Conservation (phyloP, 2,113 vertebrate genomes). For the Cranoglanis bouderius region DNA sequence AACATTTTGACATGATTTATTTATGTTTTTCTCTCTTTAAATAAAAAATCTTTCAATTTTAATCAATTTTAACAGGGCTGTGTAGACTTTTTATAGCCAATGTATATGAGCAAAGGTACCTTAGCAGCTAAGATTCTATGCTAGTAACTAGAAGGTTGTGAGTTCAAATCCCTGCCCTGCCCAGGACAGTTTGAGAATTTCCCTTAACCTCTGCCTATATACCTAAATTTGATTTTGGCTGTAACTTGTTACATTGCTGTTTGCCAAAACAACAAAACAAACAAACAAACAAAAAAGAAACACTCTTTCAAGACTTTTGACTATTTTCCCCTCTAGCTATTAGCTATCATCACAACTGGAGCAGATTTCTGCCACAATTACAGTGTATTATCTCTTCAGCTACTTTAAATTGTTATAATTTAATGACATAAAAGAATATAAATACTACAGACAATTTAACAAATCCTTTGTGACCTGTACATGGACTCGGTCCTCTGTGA, state of each 20-base stretch:
- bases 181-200: not conserved
- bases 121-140: not conserved
- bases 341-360: not conserved
- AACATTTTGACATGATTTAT: not conserved
- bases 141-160: not conserved
- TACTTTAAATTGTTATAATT: not conserved
- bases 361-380: not conserved
- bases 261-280: not conserved
- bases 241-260: not conserved
- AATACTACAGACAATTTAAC: not conserved
- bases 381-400: not conserved
- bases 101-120: not conserved
- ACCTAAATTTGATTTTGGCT: not conserved
- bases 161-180: not conserved
- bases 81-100: not conserved
- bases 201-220: not conserved
- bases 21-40: not conserved
- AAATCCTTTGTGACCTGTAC: not conserved
- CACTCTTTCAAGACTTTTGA: too few relatives aligned
- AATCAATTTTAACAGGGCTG: not conserved
- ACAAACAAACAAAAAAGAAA: too few relatives aligned
- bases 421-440: not conserved
- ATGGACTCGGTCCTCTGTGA: not conserved
- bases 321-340: too few relatives aligned
- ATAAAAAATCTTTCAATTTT: not conserved